A percentile compares a stretch with the other conserved stretches of the same genome.
These are phyloP conservation scores for Sula dactylatra DNA, from an alignment of 2,113 vertebrate species.

Conservation along the genomic window DNA sequence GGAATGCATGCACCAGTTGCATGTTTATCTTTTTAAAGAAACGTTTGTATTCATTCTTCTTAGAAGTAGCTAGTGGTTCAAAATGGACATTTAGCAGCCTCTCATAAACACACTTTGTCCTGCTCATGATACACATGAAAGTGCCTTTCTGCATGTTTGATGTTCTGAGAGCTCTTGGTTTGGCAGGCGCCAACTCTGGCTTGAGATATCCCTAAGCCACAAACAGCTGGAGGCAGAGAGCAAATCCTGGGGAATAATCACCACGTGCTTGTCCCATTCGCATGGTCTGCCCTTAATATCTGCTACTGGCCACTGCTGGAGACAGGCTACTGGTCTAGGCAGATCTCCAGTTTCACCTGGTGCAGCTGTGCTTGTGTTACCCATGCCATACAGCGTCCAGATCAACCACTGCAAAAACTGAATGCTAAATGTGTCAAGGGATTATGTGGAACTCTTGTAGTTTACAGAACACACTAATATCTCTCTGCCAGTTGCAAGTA, in stretches of 20 bases:
- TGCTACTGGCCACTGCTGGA: not conserved
- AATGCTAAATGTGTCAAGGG: not conserved
- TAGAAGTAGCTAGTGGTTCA: not conserved
- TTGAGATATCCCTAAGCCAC: not conserved
- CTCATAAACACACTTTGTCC: slow-evolving; percentile 5
- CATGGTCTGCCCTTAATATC: not conserved
- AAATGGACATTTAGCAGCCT: not conserved
- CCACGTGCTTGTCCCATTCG: not conserved
- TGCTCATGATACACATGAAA: slow-evolving; percentile 17
- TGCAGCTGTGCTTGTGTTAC: not conserved
- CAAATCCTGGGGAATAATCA: not conserved
- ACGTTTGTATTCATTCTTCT: not conserved
- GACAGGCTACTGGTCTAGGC: not conserved
- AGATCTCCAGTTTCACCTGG: not conserved
- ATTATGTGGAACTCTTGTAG: not conserved
- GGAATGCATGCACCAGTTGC: not conserved
- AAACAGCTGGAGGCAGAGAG: slow-evolving; percentile 8
- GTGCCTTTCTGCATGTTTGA: slow-evolving; percentile 25
- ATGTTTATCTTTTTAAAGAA: not conserved
- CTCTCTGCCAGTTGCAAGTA: not conserved
- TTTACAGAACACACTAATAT: not conserved
- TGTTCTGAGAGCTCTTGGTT: slow-evolving; percentile 16
- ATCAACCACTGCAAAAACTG: not conserved
- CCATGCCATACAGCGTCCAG: not conserved
- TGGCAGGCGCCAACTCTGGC: not conserved